A percentile compares a stretch with the other conserved stretches of the same genome.
Evolutionary conservation across 2,888 invertebrate species (phyloP).

Genomic region (Tupiocoris notatus): DNA sequence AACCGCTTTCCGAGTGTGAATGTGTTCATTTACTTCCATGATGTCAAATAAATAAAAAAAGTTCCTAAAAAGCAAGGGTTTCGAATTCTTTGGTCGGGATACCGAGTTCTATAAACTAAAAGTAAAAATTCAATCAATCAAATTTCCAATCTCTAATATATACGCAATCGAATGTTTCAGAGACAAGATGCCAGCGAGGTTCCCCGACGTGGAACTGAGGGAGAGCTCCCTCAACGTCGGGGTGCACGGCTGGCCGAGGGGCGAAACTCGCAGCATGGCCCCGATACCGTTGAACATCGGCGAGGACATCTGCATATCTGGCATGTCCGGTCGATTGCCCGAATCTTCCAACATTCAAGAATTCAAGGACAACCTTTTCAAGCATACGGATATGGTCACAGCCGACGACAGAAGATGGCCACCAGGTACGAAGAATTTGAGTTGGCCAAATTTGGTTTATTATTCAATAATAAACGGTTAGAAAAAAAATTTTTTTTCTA

Average conservation of each 20-base stretch:
- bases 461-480: no score
- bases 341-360: constrained; percentile 89
- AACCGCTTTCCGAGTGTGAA: no score
- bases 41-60: no score
- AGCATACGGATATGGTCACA: constrained; percentile 88
- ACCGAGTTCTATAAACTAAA: no score
- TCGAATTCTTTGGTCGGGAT: no score
- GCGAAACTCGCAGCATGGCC: constrained; percentile 40
- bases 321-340: constrained; percentile 81
- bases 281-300: constrained; percentile 38
- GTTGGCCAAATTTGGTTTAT: no score
- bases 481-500: no score
- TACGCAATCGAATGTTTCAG: constrained; percentile 2
- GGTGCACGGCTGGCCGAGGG: constrained; percentile 41
- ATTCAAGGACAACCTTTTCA: constrained; percentile 86
- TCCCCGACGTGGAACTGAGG: constrained; percentile 59
- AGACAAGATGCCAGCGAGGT: constrained; percentile 67
- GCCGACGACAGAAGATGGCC: constrained; percentile 90
- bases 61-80: no score
- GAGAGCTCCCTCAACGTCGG: constrained; percentile 44
- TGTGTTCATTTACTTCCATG: no score
- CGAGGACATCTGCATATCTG: constrained; percentile 77
- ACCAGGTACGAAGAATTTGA: no score
- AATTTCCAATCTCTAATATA: no score
- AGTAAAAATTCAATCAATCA: no score